A percentile compares a stretch with the other conserved stretches of the same genome.
Evolutionary conservation across 2,113 vertebrate genomes (phyloP).

Genomic region (Climacteris rufus): DNA sequence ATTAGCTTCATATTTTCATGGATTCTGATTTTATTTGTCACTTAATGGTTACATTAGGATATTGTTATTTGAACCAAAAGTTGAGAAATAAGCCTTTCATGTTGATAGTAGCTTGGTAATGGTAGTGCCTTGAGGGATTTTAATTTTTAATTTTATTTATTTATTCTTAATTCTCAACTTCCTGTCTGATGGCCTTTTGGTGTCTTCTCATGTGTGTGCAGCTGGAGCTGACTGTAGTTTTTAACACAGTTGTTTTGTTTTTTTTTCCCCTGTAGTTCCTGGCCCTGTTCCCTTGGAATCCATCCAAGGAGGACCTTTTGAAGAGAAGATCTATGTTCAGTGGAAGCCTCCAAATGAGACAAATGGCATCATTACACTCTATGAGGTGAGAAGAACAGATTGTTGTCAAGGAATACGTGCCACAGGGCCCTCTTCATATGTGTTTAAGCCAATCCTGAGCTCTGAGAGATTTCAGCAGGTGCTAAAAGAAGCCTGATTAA

Average conservation of each 20-base stretch:
- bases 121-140: background rate
- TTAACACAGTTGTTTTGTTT: background rate
- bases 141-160: background rate
- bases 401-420: background rate
- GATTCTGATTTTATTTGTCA: background rate
- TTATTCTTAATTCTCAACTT: background rate
- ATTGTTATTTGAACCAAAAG: background rate
- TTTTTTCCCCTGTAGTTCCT: conserved; percentile 75
- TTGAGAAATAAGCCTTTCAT: background rate
- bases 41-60: background rate
- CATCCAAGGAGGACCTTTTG: conserved; percentile 92
- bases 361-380: conserved; percentile 95
- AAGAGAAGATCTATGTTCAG: conserved; percentile 98
- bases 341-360: conserved; percentile 98
- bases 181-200: background rate
- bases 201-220: background rate
- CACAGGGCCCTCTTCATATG: background rate
- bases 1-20: background rate
- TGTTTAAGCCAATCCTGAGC: background rate
- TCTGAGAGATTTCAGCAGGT: conserved; percentile 15
- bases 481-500: conserved; percentile 16
- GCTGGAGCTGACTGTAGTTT: background rate
- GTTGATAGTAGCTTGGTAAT: background rate
- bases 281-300: conserved; percentile 91
- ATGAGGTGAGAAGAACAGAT: conserved; percentile 83